Percentiles rank a stretch among this genome's conserved stretches.
phyloP scores from a whole-genome alignment of 2,888 invertebrate species.

The Cryptocephalus moraei region DNA sequence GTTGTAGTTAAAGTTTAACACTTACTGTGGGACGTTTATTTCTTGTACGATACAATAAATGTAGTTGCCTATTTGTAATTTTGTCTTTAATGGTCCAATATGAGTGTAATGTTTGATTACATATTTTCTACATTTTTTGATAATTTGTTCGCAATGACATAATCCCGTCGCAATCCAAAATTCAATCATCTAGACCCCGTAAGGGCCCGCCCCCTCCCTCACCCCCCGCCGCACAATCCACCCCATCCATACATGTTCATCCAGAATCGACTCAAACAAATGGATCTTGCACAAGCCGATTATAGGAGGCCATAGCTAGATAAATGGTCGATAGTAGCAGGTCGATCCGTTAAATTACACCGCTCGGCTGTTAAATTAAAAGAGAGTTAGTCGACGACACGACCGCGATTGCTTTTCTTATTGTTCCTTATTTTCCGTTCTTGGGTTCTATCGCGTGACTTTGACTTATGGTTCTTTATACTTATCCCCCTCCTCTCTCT shows the following conservation, averaged over 20 bases:
- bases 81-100: too few relatives aligned
- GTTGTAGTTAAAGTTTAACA: too few relatives aligned
- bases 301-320: slow-evolving; percentile 29
- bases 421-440: background rate
- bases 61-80: too few relatives aligned
- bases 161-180: too few relatives aligned
- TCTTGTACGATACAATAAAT: too few relatives aligned
- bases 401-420: background rate
- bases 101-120: too few relatives aligned
- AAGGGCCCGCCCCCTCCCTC: too few relatives aligned
- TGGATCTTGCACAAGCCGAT: slow-evolving; percentile 32
- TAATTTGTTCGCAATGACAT: too few relatives aligned
- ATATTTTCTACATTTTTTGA: too few relatives aligned
- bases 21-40: too few relatives aligned
- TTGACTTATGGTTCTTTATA: background rate
- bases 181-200: too few relatives aligned
- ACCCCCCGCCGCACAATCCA: background rate
- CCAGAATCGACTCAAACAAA: slow-evolving; percentile 22
- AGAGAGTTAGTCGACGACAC: slow-evolving; percentile 19
- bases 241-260: slow-evolving; percentile 10
- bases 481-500: too few relatives aligned
- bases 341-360: slow-evolving; percentile 37
- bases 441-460: background rate
- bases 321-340: slow-evolving; percentile 27
- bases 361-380: slow-evolving; percentile 37